A percentile compares a stretch with the other conserved stretches of the same genome.
Evolutionary conservation across 2,113 vertebrate genomes (phyloP).

Genomic region (Phyllopteryx taeniolatus): DNA sequence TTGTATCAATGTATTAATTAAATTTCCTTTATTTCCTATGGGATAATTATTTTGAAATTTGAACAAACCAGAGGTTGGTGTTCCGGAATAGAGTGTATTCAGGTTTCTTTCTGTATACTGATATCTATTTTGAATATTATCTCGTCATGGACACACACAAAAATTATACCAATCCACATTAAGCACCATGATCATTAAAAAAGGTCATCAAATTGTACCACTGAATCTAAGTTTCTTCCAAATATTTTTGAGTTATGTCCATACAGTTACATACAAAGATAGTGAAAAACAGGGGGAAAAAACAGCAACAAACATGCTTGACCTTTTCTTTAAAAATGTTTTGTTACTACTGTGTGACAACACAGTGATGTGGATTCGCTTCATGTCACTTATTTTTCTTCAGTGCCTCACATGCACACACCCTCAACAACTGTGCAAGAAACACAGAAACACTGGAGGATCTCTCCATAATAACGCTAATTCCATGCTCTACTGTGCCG

Average conservation of each 20-base stretch:
- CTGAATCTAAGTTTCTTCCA: neutral
- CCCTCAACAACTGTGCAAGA: neutral
- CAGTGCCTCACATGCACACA: neutral
- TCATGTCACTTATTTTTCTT: constrained; percentile 1
- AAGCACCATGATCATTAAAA: neutral
- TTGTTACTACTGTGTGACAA: neutral
- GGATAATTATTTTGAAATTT: neutral
- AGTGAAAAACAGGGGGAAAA: too few species aligned
- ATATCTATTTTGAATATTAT: neutral
- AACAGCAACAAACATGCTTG: neutral
- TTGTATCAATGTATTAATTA: too few species aligned
- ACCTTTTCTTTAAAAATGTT: neutral
- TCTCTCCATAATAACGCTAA: neutral
- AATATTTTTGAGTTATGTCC: neutral
- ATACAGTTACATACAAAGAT: too few species aligned
- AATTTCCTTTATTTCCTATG: too few species aligned
- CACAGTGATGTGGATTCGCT: neutral
- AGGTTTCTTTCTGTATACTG: neutral
- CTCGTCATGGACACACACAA: neutral
- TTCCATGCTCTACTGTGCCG: neutral
- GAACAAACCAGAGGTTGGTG: neutral
- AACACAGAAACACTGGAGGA: too few species aligned
- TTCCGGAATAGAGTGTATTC: neutral
- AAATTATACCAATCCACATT: neutral
- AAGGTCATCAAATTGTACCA: neutral